Percentiles rank a stretch among this genome's conserved stretches.
Evolutionary conservation across 2,888 invertebrate species (phyloP).

Genomic region (Drosophila tanythrix): DNA sequence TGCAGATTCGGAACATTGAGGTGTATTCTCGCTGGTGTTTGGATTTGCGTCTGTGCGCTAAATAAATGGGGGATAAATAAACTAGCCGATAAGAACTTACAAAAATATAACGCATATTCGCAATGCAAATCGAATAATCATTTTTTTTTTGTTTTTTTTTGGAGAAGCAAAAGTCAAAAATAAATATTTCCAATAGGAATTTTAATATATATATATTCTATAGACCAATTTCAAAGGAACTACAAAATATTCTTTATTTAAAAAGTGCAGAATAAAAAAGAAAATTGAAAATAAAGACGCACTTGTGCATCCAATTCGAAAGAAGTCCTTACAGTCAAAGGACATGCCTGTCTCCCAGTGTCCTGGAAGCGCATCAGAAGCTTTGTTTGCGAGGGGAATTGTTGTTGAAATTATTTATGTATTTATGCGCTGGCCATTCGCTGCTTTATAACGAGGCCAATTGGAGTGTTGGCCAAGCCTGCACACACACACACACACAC

Average conservation of each 20-base stretch:
- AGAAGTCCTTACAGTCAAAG: not conserved
- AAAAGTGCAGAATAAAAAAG: not conserved
- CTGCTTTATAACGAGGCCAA: constrained; percentile 51
- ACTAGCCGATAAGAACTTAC: constrained; percentile 1
- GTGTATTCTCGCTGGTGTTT: not conserved
- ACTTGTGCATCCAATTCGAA: not conserved
- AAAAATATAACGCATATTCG: not conserved
- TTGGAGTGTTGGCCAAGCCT: constrained; percentile 66
- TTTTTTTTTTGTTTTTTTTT: not conserved
- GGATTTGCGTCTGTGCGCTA: not conserved
- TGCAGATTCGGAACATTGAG: not conserved
- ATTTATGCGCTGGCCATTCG: constrained; percentile 52
- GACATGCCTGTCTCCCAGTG: not conserved
- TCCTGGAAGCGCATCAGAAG: not conserved
- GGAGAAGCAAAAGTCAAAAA: not conserved
- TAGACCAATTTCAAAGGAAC: not conserved
- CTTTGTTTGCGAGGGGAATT: not conserved
- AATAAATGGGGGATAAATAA: not conserved
- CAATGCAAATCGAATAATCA: not conserved
- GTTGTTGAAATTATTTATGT: not conserved
- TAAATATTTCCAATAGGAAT: not conserved
- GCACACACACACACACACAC: constrained; percentile 17
- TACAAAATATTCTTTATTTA: not conserved
- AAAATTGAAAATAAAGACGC: not conserved
- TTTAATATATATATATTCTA: not conserved